Conservation (phyloP, 2,888 invertebrate genomes). For the Acronicta psi region DNA sequence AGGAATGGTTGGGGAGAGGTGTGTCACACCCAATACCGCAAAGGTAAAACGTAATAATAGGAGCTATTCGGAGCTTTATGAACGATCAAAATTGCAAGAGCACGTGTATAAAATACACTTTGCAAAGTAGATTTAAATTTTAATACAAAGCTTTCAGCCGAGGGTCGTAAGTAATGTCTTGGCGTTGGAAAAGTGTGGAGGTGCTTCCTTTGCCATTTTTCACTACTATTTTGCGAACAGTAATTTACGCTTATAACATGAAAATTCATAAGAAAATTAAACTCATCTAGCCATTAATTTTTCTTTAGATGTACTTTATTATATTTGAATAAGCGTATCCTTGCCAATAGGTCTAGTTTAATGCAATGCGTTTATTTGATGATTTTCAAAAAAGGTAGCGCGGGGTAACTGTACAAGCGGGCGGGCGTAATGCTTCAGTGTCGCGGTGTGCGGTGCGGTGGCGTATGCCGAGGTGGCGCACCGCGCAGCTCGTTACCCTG, state of each 20-base stretch:
- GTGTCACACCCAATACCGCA: slow-evolving; percentile 86
- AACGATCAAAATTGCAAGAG: slow-evolving; percentile 88
- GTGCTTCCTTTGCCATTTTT: slow-evolving; percentile 59
- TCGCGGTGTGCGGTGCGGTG: slow-evolving; percentile 6
- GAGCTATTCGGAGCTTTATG: slow-evolving; percentile 86
- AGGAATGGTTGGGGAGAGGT: slow-evolving; percentile 78
- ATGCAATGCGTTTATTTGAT: slow-evolving; percentile 10
- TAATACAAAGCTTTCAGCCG: slow-evolving; percentile 88
- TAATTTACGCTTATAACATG: slow-evolving; percentile 39
- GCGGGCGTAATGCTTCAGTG: slow-evolving; percentile 11
- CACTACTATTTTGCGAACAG: slow-evolving; percentile 43
- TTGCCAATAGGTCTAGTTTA: slow-evolving; percentile 3
- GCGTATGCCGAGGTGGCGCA: slow-evolving; percentile 28
- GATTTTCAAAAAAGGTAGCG: slow-evolving; percentile 25
- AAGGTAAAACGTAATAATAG: slow-evolving; percentile 86
- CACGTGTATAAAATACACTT: slow-evolving; percentile 89
- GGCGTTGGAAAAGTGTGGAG: slow-evolving; percentile 82
- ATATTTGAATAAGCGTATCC: slow-evolving; percentile 7
- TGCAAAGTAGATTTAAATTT: slow-evolving; percentile 89
- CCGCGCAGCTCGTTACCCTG: slow-evolving; percentile 40
- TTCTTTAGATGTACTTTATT: background rate
- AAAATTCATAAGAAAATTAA: slow-evolving; percentile 43
- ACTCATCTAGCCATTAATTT: slow-evolving; percentile 15
- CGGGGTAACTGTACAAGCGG: slow-evolving; percentile 9
- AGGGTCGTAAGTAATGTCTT: slow-evolving; percentile 87